phyloP scores from a whole-genome alignment of 2,113 vertebrate genomes.

The Hyaena hyaena region DNA sequence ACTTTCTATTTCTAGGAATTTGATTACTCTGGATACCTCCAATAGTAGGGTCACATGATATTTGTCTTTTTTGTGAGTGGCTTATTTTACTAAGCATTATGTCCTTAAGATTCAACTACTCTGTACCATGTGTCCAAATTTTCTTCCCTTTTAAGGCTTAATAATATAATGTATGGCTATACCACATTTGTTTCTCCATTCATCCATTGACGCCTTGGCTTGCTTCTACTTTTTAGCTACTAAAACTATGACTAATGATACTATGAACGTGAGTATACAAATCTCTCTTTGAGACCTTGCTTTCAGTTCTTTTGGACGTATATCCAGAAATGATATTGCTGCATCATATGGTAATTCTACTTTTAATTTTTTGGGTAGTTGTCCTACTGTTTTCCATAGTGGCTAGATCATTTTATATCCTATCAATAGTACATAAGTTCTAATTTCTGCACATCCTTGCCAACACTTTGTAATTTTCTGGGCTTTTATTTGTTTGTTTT shows the following conservation, averaged over 20 bases:
- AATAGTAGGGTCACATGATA: background rate
- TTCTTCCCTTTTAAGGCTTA: background rate
- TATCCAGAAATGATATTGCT: background rate
- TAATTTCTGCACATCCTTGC: background rate
- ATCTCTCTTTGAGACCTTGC: background rate
- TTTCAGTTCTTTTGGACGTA: background rate
- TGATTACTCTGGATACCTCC: background rate
- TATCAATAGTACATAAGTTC: background rate
- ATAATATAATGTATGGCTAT: background rate
- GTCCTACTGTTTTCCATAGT: background rate
- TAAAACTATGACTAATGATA: background rate
- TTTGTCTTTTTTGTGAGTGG: background rate
- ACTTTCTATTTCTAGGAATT: background rate
- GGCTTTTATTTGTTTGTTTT: background rate
- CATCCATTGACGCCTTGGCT: background rate
- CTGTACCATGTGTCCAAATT: background rate
- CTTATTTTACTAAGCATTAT: background rate
- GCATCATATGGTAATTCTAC: background rate
- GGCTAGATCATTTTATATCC: background rate
- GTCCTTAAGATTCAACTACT: background rate
- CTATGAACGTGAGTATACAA: background rate
- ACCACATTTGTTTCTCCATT: background rate
- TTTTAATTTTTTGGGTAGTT: constrained; percentile 27
- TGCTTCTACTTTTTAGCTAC: background rate
- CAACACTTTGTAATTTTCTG: background rate